Conservation (phyloP, 1,140 invertebrate genomes). For the Pseudachorutes palmiensis region DNA sequence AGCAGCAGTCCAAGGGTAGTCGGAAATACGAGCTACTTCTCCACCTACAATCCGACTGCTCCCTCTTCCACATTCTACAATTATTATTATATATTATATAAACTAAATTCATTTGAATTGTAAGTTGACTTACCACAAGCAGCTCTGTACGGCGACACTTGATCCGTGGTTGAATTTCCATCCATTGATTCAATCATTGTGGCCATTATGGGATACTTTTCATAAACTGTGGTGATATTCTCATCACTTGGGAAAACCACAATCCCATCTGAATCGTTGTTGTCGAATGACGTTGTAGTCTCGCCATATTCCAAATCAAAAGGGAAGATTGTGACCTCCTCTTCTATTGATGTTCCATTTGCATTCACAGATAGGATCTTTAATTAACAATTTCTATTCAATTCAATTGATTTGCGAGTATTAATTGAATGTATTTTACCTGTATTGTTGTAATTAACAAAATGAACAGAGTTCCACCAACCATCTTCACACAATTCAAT, state of each 20-base stretch:
- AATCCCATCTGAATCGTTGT: background rate
- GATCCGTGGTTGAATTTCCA: background rate
- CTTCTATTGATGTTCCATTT: too few species aligned
- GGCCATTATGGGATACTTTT: background rate
- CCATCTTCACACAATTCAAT: too few species aligned
- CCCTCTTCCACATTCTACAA: conserved; percentile 9
- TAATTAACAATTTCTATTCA: too few species aligned
- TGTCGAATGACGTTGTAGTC: too few species aligned
- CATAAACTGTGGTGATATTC: background rate
- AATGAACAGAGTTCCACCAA: too few species aligned
- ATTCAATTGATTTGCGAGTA: too few species aligned
- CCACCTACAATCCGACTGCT: conserved; percentile 62
- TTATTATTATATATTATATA: background rate
- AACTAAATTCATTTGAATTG: background rate
- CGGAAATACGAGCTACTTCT: conserved; percentile 57
- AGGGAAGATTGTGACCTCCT: too few species aligned
- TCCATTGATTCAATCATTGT: background rate
- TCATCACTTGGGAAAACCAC: background rate
- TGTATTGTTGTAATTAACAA: too few species aligned
- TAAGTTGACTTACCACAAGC: background rate
- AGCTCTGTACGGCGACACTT: background rate
- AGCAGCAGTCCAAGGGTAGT: conserved; percentile 74
- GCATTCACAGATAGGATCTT: too few species aligned
- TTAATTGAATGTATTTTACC: too few species aligned
- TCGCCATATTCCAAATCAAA: too few species aligned